Evolutionary conservation across 2,888 invertebrate genomes (phyloP).

Genomic region (Tiliacea aurago): DNA sequence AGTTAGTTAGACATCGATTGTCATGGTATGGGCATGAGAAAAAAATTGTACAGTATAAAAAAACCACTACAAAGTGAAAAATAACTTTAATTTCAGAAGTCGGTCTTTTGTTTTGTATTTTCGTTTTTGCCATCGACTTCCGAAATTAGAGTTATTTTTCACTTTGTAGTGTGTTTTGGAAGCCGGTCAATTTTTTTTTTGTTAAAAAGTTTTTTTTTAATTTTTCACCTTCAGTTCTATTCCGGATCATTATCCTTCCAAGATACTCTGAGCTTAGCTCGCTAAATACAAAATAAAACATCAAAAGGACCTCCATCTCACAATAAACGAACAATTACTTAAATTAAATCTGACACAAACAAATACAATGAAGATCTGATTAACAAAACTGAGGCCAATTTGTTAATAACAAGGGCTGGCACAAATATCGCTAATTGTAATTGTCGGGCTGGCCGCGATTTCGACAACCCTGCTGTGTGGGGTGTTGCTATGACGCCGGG

Average conservation of each 20-base stretch:
- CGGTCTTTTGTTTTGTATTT: too few species aligned
- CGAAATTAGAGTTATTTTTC: too few species aligned
- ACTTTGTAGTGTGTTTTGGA: too few species aligned
- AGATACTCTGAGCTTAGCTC: neutral
- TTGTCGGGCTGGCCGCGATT: slow-evolving; percentile 57
- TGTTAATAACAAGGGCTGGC: slow-evolving; percentile 64
- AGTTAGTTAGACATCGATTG: too few species aligned
- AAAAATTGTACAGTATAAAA: too few species aligned
- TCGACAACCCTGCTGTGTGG: slow-evolving; percentile 60
- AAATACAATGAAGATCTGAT: slow-evolving; percentile 60
- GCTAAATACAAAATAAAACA: neutral
- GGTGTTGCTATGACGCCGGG: slow-evolving; percentile 61
- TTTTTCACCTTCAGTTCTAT: neutral
- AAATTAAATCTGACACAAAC: slow-evolving; percentile 50
- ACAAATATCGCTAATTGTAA: slow-evolving; percentile 65
- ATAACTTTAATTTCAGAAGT: too few species aligned
- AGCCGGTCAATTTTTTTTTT: too few species aligned
- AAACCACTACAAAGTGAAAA: too few species aligned
- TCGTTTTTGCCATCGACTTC: too few species aligned
- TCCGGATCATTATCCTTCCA: neutral
- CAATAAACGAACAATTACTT: slow-evolving; percentile 8
- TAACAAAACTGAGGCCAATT: slow-evolving; percentile 60
- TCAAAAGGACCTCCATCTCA: neutral
- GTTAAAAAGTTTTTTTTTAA: too few species aligned
- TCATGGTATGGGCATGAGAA: too few species aligned